A percentile compares a stretch with the other conserved stretches of the same genome.
Conservation (phyloP, 1,140 invertebrate species). For the Prorops nasuta region DNA sequence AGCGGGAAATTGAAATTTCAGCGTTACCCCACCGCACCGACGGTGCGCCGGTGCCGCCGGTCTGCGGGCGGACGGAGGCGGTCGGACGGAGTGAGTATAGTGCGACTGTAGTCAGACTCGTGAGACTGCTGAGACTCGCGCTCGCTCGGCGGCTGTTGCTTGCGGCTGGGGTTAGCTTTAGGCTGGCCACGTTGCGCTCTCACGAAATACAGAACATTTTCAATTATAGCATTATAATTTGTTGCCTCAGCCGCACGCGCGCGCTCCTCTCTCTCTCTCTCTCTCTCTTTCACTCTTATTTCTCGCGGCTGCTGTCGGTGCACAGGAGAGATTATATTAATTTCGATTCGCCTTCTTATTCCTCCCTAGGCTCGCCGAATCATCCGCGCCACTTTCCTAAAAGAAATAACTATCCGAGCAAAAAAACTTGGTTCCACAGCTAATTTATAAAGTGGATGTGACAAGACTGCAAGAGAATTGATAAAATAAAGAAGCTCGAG, state of each 20-base stretch:
- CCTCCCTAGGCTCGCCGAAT: constrained; percentile 27
- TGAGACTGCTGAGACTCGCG: neutral
- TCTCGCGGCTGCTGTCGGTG: constrained; percentile 30
- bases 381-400: constrained; percentile 2
- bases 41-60: too few species aligned
- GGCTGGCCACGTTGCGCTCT: constrained; percentile 12
- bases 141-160: neutral
- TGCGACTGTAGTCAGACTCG: neutral
- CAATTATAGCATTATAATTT: constrained; percentile 56
- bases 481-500: too few species aligned
- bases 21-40: too few species aligned
- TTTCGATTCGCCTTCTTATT: constrained; percentile 53
- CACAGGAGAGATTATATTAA: constrained; percentile 49
- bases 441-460: too few species aligned
- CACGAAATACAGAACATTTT: constrained; percentile 48
- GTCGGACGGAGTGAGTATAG: neutral
- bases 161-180: neutral
- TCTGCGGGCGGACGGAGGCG: constrained; percentile 16
- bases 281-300: too few species aligned
- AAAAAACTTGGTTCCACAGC: too few species aligned
- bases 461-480: too few species aligned
- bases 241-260: constrained; percentile 39
- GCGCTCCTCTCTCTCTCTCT: constrained; percentile 33
- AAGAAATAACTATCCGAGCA: too few species aligned
- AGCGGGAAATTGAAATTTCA: constrained; percentile 55